Conservation (phyloP, 64 coral and sea anemone species). For the Pocillopora verrucosa region DNA sequence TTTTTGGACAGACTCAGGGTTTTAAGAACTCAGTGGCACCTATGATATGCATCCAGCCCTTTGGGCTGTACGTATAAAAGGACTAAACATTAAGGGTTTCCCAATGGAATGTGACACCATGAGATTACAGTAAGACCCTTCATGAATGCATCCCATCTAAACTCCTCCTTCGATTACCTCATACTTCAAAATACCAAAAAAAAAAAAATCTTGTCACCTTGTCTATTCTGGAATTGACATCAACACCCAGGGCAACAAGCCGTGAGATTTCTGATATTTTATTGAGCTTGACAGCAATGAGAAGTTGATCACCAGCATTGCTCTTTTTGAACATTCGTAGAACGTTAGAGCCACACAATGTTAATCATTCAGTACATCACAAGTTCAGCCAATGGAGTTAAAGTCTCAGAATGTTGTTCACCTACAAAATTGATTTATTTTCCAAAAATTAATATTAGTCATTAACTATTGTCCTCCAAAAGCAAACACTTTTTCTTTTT, state of each 20-base stretch:
- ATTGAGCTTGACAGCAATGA: conserved; percentile 66
- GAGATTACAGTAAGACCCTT: background rate
- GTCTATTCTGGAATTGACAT: conserved; percentile 63
- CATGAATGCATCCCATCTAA: background rate
- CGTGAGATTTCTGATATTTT: conserved; percentile 64
- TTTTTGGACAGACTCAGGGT: no score
- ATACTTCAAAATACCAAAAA: no score
- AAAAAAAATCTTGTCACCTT: conserved; percentile 8
- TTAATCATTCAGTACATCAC: background rate
- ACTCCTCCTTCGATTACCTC: no score
- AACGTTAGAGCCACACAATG: background rate
- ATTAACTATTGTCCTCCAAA: background rate
- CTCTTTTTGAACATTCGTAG: conserved; percentile 56
- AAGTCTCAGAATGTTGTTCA: background rate
- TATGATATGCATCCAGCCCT: no score
- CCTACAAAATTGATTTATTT: background rate
- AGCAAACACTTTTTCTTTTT: background rate
- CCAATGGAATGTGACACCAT: background rate
- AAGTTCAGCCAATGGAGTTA: background rate
- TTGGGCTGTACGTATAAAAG: no score
- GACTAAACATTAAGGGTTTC: no score
- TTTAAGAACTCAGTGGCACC: no score
- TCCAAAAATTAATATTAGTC: background rate
- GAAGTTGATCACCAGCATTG: conserved; percentile 54
- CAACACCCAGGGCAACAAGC: conserved; percentile 56